Conservation (phyloP, 2,113 vertebrate species). For the Syngnathus scovelli region DNA sequence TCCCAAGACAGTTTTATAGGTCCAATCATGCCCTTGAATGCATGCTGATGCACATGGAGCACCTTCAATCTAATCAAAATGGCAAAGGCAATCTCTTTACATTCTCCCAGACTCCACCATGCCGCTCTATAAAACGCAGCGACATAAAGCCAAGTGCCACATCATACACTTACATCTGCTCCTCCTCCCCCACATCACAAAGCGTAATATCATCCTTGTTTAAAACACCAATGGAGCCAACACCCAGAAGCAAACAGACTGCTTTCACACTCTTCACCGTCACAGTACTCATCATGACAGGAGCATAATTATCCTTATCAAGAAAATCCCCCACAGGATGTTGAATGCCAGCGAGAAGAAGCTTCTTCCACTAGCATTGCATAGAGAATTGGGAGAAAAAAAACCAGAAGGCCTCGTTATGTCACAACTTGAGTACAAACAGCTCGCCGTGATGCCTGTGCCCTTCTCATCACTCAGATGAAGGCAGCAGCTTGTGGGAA, state of each 20-base stretch:
- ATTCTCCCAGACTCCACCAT: conserved; percentile 2
- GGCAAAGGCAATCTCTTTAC: conserved; percentile 35
- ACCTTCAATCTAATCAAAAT: conserved; percentile 18
- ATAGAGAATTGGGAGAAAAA: background rate
- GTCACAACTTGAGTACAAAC: conserved; percentile 30
- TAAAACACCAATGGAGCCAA: conserved; percentile 26
- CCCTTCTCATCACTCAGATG: conserved; percentile 15
- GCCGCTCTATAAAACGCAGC: conserved; percentile 11
- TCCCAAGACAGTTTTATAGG: background rate
- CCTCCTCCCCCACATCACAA: conserved; percentile 14
- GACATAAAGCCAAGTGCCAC: conserved; percentile 25
- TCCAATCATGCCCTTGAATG: background rate
- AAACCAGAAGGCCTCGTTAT: conserved; percentile 22
- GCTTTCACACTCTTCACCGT: conserved; percentile 29
- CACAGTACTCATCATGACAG: conserved; percentile 27
- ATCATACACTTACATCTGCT: conserved; percentile 10
- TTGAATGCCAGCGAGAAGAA: conserved; percentile 40
- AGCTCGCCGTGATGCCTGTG: conserved; percentile 13
- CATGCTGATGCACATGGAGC: background rate
- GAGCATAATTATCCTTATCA: conserved; percentile 31
- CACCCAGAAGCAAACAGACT: conserved; percentile 41
- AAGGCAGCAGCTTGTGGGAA: conserved; percentile 4
- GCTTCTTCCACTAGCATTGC: conserved; percentile 19
- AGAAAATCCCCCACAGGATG: conserved; percentile 7
- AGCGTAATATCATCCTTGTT: conserved; percentile 35